phyloP scores from a whole-genome alignment of 1,140 invertebrate species.

The Nixonia krombeini region DNA sequence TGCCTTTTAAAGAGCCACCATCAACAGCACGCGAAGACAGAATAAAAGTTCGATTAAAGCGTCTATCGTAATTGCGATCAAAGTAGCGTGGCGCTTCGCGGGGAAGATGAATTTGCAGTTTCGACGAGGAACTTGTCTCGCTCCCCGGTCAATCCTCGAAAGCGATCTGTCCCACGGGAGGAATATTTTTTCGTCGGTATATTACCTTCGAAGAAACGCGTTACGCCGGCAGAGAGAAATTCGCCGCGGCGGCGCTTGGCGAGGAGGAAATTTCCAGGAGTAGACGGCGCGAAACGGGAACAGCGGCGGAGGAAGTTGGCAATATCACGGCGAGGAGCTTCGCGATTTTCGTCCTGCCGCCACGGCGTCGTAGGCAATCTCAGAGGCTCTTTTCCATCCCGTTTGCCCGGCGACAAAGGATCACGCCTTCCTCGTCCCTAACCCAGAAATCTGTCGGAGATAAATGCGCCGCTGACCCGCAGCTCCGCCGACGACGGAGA shows the following conservation, averaged over 20 bases:
- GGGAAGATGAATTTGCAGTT: constrained; percentile 13
- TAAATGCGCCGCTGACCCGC: neutral
- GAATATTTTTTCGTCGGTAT: constrained; percentile 34
- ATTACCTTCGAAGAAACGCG: constrained; percentile 23
- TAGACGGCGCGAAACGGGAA: constrained; percentile 7
- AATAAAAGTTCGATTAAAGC: constrained; percentile 2
- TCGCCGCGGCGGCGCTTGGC: neutral
- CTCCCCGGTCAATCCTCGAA: constrained; percentile 26
- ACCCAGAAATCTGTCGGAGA: constrained; percentile 18
- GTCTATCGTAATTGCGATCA: constrained; percentile 11
- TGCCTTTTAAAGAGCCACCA: neutral
- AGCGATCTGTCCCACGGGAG: constrained; percentile 32
- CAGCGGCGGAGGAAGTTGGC: constrained; percentile 41
- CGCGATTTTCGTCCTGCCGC: constrained; percentile 41
- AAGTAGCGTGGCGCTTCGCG: neutral
- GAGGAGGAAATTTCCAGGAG: neutral
- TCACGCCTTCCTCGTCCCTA: constrained; percentile 2
- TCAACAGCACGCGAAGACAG: neutral
- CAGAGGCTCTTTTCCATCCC: constrained; percentile 21
- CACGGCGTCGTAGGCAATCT: constrained; percentile 39
- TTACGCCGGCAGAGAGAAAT: constrained; percentile 16
- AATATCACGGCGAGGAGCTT: constrained; percentile 35
- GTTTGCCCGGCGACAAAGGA: constrained; percentile 33
- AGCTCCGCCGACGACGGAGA: neutral
- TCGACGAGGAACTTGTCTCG: constrained; percentile 20